Evolutionary conservation across 2,113 vertebrate genomes (phyloP).

Genomic region (Albula glossodonta): DNA sequence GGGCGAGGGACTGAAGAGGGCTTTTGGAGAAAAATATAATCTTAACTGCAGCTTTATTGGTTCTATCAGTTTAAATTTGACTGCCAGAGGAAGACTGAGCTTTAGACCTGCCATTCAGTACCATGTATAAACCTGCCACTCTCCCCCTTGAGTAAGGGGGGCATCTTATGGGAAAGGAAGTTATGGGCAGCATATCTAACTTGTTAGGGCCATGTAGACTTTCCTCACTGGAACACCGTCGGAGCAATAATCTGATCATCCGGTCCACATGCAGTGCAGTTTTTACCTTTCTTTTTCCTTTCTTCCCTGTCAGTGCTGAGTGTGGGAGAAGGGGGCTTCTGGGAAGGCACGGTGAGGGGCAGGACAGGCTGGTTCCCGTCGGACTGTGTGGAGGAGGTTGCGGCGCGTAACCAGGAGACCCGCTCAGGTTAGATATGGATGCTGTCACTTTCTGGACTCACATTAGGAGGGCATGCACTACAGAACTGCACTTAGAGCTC

Average conservation of each 20-base stretch:
- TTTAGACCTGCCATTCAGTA: neutral
- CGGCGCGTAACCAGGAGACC: conserved; percentile 74
- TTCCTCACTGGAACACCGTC: no score
- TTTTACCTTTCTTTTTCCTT: neutral
- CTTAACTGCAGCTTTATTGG: neutral
- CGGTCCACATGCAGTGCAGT: no score
- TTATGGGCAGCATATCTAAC: no score
- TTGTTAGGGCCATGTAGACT: neutral
- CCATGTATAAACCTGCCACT: neutral
- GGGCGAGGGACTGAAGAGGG: neutral
- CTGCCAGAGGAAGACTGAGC: neutral
- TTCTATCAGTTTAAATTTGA: neutral
- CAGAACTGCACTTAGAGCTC: neutral
- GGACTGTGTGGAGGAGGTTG: conserved; percentile 87
- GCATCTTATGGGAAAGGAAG: neutral
- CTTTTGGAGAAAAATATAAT: neutral
- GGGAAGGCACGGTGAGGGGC: conserved; percentile 89
- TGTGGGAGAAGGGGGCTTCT: conserved; percentile 89
- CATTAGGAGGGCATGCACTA: neutral
- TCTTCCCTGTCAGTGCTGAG: conserved; percentile 74
- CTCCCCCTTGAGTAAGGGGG: neutral
- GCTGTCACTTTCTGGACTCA: neutral
- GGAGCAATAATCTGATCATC: no score
- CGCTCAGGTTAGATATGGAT: conserved; percentile 71
- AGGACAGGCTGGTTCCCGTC: conserved; percentile 89